These are phyloP conservation scores for Eilema caniola DNA, from an alignment of 2,888 invertebrate species.

Conservation along the genomic window DNA sequence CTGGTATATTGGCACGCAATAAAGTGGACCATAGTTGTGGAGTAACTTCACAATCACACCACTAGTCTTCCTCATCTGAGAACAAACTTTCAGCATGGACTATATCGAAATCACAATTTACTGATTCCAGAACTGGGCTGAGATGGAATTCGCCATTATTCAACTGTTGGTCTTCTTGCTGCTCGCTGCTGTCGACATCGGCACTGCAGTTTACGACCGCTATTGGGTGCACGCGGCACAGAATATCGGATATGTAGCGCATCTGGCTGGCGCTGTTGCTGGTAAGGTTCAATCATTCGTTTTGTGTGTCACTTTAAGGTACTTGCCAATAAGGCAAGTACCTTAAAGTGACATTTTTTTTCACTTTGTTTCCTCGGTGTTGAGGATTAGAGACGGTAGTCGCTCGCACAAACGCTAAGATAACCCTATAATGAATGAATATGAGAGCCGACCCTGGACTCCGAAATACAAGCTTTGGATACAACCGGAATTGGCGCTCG, in stretches of 20 bases:
- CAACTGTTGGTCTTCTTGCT: slow-evolving; percentile 94
- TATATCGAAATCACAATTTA: background rate
- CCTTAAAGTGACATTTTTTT: background rate
- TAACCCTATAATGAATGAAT: too few species aligned
- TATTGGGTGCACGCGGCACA: slow-evolving; percentile 90
- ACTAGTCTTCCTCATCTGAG: too few species aligned
- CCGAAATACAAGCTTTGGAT: too few species aligned
- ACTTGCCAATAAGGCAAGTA: too few species aligned
- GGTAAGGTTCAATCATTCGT: slow-evolving; percentile 81
- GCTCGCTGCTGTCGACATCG: slow-evolving; percentile 94
- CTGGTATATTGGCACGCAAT: too few species aligned
- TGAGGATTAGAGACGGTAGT: too few species aligned
- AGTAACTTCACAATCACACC: too few species aligned
- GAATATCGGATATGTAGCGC: slow-evolving; percentile 97
- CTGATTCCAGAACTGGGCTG: slow-evolving; percentile 94
- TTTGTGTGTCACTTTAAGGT: background rate
- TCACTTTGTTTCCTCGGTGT: too few species aligned
- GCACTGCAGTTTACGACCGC: slow-evolving; percentile 96
- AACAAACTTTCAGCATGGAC: background rate
- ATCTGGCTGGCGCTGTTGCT: slow-evolving; percentile 96
- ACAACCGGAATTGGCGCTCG: too few species aligned
- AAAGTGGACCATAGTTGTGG: too few species aligned
- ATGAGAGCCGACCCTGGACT: too few species aligned
- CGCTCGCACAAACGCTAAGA: too few species aligned
- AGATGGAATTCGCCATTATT: slow-evolving; percentile 97